Evolutionary conservation across 2,888 invertebrate species (phyloP).

Genomic region (Eumacrocentrus americanus): DNA sequence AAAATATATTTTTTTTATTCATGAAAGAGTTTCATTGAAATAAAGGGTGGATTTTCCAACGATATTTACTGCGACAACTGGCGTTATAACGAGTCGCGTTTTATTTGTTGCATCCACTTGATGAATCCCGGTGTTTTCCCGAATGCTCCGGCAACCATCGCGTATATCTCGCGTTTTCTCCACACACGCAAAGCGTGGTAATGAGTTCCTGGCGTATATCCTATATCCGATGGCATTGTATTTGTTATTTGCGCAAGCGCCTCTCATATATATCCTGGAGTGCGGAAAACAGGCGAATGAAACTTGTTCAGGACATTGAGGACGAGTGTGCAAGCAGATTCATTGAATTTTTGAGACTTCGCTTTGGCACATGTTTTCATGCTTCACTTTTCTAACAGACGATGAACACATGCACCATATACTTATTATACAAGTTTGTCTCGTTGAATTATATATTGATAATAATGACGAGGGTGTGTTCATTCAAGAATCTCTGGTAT

Average conservation of each 20-base stretch:
- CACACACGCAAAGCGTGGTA: constrained; percentile 34
- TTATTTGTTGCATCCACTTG: constrained; percentile 24
- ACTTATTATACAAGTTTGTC: no score
- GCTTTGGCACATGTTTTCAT: not conserved
- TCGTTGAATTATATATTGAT: no score
- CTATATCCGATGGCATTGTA: constrained; percentile 10
- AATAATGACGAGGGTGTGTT: not conserved
- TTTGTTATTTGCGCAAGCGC: constrained; percentile 28
- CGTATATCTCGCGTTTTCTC: not conserved
- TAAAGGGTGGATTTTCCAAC: not conserved
- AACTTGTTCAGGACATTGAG: not conserved
- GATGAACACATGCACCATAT: no score
- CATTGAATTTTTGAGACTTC: not conserved
- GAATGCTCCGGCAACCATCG: constrained; percentile 23
- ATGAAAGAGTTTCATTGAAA: not conserved
- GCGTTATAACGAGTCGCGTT: constrained; percentile 10
- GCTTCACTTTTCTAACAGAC: no score
- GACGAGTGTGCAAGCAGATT: constrained; percentile 20
- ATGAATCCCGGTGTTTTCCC: constrained; percentile 28
- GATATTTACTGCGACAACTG: not conserved
- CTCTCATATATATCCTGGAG: constrained; percentile 24
- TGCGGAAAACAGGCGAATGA: constrained; percentile 24
- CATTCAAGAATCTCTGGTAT: not conserved
- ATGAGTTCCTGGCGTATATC: constrained; percentile 39
- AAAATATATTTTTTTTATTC: not conserved